Base-by-base conservation (phyloP, 2,113 vertebrate species). In the Lamprotornis superbus region DNA sequence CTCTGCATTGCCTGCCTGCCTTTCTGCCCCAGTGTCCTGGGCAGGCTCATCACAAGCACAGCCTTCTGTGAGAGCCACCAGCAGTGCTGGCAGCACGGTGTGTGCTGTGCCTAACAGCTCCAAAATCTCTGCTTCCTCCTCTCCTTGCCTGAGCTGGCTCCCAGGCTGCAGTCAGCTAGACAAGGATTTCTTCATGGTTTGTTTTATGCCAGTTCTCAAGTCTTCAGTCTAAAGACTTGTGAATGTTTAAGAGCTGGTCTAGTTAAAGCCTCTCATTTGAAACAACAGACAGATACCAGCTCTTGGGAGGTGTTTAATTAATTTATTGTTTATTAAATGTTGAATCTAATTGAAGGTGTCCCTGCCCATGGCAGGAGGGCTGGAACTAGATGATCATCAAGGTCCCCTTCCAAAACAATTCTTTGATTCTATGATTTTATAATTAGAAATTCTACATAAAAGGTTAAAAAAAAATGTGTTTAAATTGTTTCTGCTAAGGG, bases 361-460 rank as follows among this genome's bases (percentile, higher is more conserved):
- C 28, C 74, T 63, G n/a, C 6, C 24, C 11, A 35, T 0, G 1
- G 16, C n/a, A 47, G 16, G 3, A 19, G 1, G 3, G 1, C 12
- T 64, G 25, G 17, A 35, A 37, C 6, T 19, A 27, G 27, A 28
- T 16, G 7, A 37, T 44, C 37, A 28, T 39, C 37, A 44, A 44
- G 8, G 18, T 50, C 19, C 8, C 5, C 12, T 57, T 73, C 31
- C 44, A 16, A 57, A n/a, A 31, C 5, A 57, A 25, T 49, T 57
- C 15, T 30, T 10, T 27, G 14, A 52, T 46, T 55, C 22, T 33
- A 9, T 27, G 21, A 33, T 46, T 55, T 18, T 33, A 7, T 31
- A 18, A 33, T 65, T 24, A 70, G 22, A 61, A 84, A 30, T 2
- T 35, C 7, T n/a, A 22, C 27, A 15, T 17, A 37, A 8, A 40